Evolutionary conservation across 2,113 vertebrate genomes (phyloP).

Genomic region (Leucopternis melanops): DNA sequence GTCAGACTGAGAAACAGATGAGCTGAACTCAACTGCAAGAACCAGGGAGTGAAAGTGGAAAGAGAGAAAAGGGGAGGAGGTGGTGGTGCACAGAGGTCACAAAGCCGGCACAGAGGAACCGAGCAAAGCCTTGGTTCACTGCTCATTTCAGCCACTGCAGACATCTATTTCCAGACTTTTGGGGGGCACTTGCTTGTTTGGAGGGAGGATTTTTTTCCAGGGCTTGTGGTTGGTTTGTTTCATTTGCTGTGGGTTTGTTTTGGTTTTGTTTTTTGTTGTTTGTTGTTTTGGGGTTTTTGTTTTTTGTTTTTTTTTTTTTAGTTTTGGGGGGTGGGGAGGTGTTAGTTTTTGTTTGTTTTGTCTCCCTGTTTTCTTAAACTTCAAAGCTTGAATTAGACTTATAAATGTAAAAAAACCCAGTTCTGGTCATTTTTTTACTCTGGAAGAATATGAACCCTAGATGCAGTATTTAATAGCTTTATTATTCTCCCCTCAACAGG

Average conservation of each 20-base stretch:
- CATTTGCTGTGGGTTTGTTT: not conserved
- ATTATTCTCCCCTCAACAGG: not conserved
- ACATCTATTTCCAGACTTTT: not conserved
- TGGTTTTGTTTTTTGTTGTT: not conserved
- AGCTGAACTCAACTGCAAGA: not conserved
- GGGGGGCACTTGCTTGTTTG: not conserved
- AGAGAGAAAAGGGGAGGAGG: not conserved
- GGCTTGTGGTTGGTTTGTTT: not conserved
- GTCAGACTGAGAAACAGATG: not conserved
- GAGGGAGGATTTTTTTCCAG: not conserved
- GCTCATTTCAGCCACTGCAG: not conserved
- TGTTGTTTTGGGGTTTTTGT: not conserved
- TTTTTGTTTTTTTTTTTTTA: not conserved
- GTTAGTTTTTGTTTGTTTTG: not conserved
- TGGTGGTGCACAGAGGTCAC: not conserved
- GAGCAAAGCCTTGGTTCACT: not conserved
- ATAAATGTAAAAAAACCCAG: not conserved
- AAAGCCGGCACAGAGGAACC: not conserved
- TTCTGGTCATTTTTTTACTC: not conserved
- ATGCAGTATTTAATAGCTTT: not conserved
- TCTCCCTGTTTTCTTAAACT: not conserved
- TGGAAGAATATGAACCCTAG: not conserved
- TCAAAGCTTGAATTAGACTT: not conserved
- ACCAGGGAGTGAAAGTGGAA: not conserved
- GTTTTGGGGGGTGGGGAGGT: not conserved